Evolutionary conservation across 2,797 vertebrate species (phyloP).

Genomic region (Poecilia velifera): DNA sequence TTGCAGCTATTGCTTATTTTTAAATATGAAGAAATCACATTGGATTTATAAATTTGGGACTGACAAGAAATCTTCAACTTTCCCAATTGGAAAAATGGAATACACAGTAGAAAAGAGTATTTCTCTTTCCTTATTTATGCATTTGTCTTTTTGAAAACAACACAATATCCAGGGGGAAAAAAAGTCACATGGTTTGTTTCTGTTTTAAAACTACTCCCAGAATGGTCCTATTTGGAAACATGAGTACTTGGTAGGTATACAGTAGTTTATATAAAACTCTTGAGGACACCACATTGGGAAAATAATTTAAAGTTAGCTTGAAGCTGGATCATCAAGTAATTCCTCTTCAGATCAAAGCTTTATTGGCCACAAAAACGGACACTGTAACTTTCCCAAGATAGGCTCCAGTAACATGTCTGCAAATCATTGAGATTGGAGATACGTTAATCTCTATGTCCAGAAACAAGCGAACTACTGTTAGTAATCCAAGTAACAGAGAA

Average conservation of each 20-base stretch:
- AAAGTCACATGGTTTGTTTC: neutral
- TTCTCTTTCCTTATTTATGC: neutral
- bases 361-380: slow-evolving; percentile 66
- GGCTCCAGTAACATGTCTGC: neutral
- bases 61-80: neutral
- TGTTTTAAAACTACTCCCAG: neutral
- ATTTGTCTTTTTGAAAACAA: neutral
- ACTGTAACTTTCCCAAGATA: neutral
- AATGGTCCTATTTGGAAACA: neutral
- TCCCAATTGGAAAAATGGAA: neutral
- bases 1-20: neutral
- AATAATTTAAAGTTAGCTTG: slow-evolving; percentile 32
- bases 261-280: neutral
- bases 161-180: neutral
- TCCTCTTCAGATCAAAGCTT: slow-evolving; percentile 84
- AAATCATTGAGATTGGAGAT: neutral
- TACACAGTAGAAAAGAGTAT: neutral
- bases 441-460: neutral
- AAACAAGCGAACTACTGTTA: neutral
- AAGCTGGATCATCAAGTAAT: slow-evolving; percentile 79
- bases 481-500: neutral
- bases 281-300: neutral
- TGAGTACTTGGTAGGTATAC: neutral
- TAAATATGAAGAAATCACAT: neutral
- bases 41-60: neutral